Evolutionary conservation across 1,140 invertebrate genomes (phyloP).

Genomic region (Camponotus floridanus): DNA sequence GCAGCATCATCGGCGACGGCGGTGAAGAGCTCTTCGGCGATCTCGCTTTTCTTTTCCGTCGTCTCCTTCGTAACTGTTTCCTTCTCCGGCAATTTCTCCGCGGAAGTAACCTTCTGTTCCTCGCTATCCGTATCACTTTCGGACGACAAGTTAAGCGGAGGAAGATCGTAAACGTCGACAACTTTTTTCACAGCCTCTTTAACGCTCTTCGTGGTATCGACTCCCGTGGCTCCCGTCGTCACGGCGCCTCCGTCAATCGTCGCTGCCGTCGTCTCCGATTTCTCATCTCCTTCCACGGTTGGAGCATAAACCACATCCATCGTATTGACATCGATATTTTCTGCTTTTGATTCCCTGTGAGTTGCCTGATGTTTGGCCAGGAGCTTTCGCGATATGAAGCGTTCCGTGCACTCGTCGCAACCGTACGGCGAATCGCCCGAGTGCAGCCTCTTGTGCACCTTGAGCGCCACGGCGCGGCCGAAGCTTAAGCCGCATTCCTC

Average conservation of each 20-base stretch:
- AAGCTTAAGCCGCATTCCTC: slow-evolving; percentile 93
- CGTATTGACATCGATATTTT: not conserved
- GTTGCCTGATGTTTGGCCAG: slow-evolving; percentile 89
- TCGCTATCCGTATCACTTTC: slow-evolving; percentile 92
- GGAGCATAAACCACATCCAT: not conserved
- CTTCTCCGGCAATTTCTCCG: slow-evolving; percentile 62
- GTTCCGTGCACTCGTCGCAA: slow-evolving; percentile 91
- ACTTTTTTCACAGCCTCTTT: slow-evolving; percentile 83
- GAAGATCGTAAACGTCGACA: slow-evolving; percentile 90
- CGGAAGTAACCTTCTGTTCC: slow-evolving; percentile 71
- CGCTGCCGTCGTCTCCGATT: not conserved
- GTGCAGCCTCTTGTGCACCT: slow-evolving; percentile 94
- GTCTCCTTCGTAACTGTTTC: slow-evolving; percentile 44
- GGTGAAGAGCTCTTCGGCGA: not conserved
- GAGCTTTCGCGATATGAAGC: slow-evolving; percentile 93
- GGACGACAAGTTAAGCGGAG: slow-evolving; percentile 92
- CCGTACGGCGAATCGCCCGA: slow-evolving; percentile 89
- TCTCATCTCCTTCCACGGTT: slow-evolving; percentile 11
- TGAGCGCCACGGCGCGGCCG: slow-evolving; percentile 91
- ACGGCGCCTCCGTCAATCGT: not conserved
- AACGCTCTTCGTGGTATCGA: slow-evolving; percentile 28
- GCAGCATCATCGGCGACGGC: not conserved
- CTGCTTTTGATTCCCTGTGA: slow-evolving; percentile 85
- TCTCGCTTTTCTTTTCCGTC: not conserved
- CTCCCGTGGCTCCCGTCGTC: not conserved